Evolutionary conservation across 2,888 invertebrate species (phyloP).

Genomic region (Stenchaetothrips biformis): DNA sequence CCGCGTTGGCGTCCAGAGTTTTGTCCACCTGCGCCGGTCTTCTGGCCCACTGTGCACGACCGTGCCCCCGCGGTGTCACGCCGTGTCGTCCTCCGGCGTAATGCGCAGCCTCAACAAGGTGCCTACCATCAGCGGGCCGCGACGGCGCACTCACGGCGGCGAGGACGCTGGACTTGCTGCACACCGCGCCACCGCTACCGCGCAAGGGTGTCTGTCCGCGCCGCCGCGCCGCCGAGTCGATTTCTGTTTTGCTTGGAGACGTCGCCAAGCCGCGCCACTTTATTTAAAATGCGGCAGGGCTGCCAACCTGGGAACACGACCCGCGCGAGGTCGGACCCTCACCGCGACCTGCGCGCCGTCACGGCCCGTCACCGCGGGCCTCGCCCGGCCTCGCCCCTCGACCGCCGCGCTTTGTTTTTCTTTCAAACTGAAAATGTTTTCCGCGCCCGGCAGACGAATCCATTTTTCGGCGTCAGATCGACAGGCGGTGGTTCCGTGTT

Average conservation of each 20-base stretch:
- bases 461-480: no score
- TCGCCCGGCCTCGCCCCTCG: conserved; percentile 12
- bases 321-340: no score
- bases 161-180: neutral
- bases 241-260: conserved; percentile 7
- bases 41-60: no score
- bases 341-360: neutral
- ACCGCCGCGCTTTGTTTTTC: no score
- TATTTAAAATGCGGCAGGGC: conserved; percentile 11
- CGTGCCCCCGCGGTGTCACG: neutral
- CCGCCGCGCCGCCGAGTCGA: neutral
- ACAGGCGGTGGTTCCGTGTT: no score
- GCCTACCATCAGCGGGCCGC: neutral
- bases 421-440: no score
- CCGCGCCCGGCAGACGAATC: no score
- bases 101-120: no score
- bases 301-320: conserved; percentile 9
- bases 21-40: no score
- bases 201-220: neutral
- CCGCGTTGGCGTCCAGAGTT: no score
- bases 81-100: neutral
- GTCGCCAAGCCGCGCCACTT: neutral
- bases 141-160: neutral
- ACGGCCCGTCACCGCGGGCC: neutral
- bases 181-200: neutral